These are phyloP conservation scores for Pempheris klunzingeri DNA, from an alignment of 2,797 vertebrate genomes.

Conservation along the genomic window DNA sequence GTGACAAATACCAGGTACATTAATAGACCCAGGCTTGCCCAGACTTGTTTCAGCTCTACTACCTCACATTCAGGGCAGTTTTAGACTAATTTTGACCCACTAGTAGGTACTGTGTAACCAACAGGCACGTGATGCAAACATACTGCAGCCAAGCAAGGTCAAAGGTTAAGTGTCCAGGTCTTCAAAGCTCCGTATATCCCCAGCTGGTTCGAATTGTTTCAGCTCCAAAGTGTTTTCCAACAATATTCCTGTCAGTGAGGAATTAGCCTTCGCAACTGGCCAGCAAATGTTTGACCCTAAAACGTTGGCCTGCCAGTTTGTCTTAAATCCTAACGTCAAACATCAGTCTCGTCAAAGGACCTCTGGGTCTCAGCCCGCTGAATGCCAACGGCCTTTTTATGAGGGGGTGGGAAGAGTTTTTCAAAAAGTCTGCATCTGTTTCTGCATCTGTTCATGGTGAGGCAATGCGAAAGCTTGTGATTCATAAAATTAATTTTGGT, in stretches of 20 bases:
- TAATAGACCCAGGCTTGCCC: conserved; percentile 52
- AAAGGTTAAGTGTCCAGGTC: conserved; percentile 70
- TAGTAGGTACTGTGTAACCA: conserved; percentile 22
- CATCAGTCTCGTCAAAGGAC: conserved; percentile 54
- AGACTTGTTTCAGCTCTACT: conserved; percentile 37
- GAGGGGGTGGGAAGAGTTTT: conserved; percentile 15
- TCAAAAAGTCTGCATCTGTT: conserved; percentile 50
- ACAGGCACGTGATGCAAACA: conserved; percentile 42
- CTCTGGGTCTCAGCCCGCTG: conserved; percentile 9
- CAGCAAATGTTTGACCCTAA: conserved; percentile 70
- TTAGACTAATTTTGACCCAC: conserved; percentile 16
- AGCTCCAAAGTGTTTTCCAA: conserved; percentile 66
- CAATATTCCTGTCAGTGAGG: conserved; percentile 69
- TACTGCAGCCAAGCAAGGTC: conserved; percentile 41
- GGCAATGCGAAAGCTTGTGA: conserved; percentile 66
- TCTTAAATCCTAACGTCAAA: conserved; percentile 59
- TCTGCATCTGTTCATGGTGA: conserved; percentile 65
- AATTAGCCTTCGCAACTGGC: conserved; percentile 67
- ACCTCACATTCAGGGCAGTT: conserved; percentile 35
- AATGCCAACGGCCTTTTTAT: conserved; percentile 16
- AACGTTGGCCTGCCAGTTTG: conserved; percentile 33
- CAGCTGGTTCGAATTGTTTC: conserved; percentile 73
- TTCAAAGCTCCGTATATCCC: conserved; percentile 47
- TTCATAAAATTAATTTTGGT: conserved; percentile 73
- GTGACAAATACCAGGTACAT: conserved; percentile 56